A percentile compares a stretch with the other conserved stretches of the same genome.
These are phyloP conservation scores for Trichopoda pennipes DNA, from an alignment of 2,888 invertebrate species.

Conservation along the genomic window DNA sequence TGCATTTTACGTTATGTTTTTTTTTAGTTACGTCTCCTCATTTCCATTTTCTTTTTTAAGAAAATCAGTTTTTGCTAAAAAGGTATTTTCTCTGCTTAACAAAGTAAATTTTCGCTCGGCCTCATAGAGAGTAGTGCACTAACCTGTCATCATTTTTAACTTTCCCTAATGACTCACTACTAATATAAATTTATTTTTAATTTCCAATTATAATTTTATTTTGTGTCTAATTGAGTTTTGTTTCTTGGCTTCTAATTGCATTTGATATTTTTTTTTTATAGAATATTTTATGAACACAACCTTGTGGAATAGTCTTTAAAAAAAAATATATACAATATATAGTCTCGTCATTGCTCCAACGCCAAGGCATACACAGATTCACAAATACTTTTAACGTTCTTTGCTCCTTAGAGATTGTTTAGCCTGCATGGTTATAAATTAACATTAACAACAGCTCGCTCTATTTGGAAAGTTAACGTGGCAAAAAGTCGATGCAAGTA, in stretches of 20 bases:
- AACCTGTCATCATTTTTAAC: not conserved
- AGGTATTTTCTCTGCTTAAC: too few relatives aligned
- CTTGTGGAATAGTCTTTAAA: slow-evolving; percentile 8
- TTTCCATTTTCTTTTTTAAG: too few relatives aligned
- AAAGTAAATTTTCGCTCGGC: too few relatives aligned
- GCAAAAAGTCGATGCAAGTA: slow-evolving; percentile 9
- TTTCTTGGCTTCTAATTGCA: slow-evolving; percentile 78
- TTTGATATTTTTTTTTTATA: slow-evolving; percentile 79
- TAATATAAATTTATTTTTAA: slow-evolving; percentile 34
- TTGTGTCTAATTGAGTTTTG: slow-evolving; percentile 78
- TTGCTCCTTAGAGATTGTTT: slow-evolving; percentile 43
- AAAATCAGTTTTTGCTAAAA: too few relatives aligned
- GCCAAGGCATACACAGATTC: not conserved
- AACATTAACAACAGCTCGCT: slow-evolving; percentile 53
- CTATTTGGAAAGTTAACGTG: slow-evolving; percentile 10
- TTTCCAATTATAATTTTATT: slow-evolving; percentile 51
- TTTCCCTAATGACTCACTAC: slow-evolving; percentile 41
- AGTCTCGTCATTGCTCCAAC: slow-evolving; percentile 11
- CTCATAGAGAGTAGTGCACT: too few relatives aligned
- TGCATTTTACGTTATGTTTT: too few relatives aligned
- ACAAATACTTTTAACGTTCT: not conserved
- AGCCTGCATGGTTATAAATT: slow-evolving; percentile 63
- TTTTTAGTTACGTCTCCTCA: too few relatives aligned
- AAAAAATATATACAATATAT: slow-evolving; percentile 19
- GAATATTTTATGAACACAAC: slow-evolving; percentile 22